phyloP scores from a whole-genome alignment of 2,113 vertebrate genomes.

The Cairina moschata region DNA sequence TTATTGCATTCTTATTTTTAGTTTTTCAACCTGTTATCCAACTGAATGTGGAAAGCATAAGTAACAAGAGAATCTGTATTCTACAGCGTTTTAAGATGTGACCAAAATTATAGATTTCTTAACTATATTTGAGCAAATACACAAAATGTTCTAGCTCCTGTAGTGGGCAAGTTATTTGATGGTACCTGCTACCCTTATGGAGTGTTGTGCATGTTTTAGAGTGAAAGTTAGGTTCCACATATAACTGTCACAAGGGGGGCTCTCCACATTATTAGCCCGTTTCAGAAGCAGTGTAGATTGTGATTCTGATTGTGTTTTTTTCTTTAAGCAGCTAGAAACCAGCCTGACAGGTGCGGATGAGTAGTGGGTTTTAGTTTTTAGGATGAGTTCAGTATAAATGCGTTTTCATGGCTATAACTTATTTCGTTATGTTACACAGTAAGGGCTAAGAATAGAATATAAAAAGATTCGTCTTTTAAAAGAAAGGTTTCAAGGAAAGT shows the following conservation, averaged over 20 bases:
- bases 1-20: slow-evolving; percentile 25
- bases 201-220: background rate
- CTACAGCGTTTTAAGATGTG: slow-evolving; percentile 1
- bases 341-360: background rate
- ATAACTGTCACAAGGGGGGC: background rate
- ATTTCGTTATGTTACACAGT: background rate
- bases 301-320: background rate
- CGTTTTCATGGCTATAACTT: background rate
- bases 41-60: background rate
- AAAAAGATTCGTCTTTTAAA: background rate
- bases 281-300: background rate
- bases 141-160: background rate
- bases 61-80: background rate
- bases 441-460: background rate
- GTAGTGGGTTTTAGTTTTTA: slow-evolving; percentile 46
- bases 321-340: background rate
- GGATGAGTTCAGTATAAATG: slow-evolving; percentile 6
- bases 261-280: background rate
- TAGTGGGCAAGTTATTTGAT: background rate
- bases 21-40: background rate
- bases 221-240: background rate
- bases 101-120: slow-evolving; percentile 38
- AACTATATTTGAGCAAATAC: background rate
- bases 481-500: slow-evolving; percentile 28
- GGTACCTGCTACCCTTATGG: background rate